Conservation (phyloP, 1,140 invertebrate species). For the Oncopodura yosiiana region DNA sequence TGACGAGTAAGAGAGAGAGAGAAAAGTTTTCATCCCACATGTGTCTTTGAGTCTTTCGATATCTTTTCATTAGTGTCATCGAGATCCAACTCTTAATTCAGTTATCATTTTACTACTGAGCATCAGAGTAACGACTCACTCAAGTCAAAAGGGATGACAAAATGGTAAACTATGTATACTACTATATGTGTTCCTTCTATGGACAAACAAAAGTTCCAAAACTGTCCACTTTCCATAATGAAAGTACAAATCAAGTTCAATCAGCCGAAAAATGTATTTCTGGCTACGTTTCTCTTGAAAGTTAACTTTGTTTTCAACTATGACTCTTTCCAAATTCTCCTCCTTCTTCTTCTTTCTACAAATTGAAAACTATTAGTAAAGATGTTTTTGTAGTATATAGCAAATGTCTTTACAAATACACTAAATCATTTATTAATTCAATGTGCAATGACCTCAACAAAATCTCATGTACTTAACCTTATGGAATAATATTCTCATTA, state of each 20-base stretch:
- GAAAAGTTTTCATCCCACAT: neutral
- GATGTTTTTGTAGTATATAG: no score
- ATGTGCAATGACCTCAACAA: no score
- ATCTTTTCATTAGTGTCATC: conserved; percentile 33
- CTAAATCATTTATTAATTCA: no score
- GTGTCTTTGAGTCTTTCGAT: conserved; percentile 6
- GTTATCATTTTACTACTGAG: conserved; percentile 8
- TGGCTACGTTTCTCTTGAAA: no score
- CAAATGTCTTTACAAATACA: no score
- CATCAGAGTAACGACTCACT: neutral
- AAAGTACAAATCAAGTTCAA: conserved; percentile 19
- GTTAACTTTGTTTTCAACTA: no score
- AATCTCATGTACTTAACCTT: no score
- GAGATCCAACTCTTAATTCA: conserved; percentile 25
- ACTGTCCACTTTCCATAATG: conserved; percentile 15
- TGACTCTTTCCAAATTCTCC: no score
- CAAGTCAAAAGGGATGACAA: neutral
- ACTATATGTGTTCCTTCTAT: neutral
- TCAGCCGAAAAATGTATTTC: conserved; percentile 7
- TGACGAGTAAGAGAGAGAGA: neutral
- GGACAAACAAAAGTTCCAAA: neutral
- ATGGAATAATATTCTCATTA: no score
- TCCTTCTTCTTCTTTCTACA: no score
- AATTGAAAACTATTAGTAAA: no score
- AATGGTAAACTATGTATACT: neutral